Evolutionary conservation across 2,888 invertebrate genomes (phyloP), one percentile per base, ranked within the genome.

Genomic region (Calameuta filiformis): DNA sequence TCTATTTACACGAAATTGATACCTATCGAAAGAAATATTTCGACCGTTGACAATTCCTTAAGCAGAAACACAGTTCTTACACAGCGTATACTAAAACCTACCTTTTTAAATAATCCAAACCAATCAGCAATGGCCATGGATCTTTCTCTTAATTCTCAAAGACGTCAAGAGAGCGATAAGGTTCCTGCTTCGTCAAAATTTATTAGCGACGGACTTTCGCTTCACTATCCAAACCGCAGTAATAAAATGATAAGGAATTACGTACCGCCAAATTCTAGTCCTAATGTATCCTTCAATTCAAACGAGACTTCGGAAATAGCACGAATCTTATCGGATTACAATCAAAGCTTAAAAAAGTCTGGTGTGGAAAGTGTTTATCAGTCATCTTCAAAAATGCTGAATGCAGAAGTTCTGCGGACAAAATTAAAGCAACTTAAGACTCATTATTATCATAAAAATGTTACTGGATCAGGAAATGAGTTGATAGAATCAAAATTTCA

Each of bases 281-380:
- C 73, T 1, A 34, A 23, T n/a, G 30, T 35, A 34, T 11, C 34
- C 33, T 71, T 68, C 30, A 78, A 77, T 56, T 31, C 84, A 3
- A 88, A 76, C 40, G 83, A 87, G 4, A 77, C 89, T 0, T 82
- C 86, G 0, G 86, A 89, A 69, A 87, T 88, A 1, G 87, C 88
- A 1, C 85, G 81, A 75, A 89, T 88, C 30, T 83, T 89, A 3
- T 86, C 88, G 0, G 87, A 88, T 35, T 88, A 88, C 69, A 88
- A 88, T 69, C 81, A 81, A 56, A 82, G 79, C 76, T 69, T 80
- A 75, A 56, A 79, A 77, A 35, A 74, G 33, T 68, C 75, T 35
- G 56, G 69, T 37, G 35, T 69, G 34, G 75, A 77, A 73, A 77
- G 75, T n/a, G 31, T 23, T 34, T 31, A 34, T 56, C 77, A 73